Evolutionary conservation across 2,888 invertebrate genomes (phyloP), one percentile per base, ranked within the genome.

Genomic region (Caenorhabditis uteleia): DNA sequence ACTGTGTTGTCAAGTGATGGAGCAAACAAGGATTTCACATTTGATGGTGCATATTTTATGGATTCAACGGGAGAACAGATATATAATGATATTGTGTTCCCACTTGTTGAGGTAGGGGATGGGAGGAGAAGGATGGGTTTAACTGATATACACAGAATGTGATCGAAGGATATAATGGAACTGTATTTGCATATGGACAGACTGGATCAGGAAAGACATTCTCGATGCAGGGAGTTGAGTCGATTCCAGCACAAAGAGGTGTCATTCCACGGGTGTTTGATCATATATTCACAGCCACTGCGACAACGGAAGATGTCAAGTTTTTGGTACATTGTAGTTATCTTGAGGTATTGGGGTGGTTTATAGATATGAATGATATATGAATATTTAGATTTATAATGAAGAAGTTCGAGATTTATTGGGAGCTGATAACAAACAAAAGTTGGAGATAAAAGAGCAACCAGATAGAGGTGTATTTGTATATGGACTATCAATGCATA

Each of bases 101-200:
- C 91, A 1, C 84, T 92, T 29, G 89, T 91, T 33, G 91, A 92
- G 87, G 90, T 90, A 83, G 4, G 3, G 12, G 23, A 34, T 26
- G 38, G 12, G 23, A 21, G 21, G 20, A 33, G 18, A 29, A 48
- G n/a, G n/a, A 48, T 6, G n/a, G n/a, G n/a, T n/a, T n/a, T n/a
- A n/a, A n/a, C n/a, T n/a, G 4, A 23, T 48, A 29, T 20, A 23
- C 18, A 6, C 84, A 90, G 88, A 91, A 91, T 61, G 91, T 92
- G 1, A 87, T 92, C 53, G 92, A 93, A 82, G 93, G 93, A 1
- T 93, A 93, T 86, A 93, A 93, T 86, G 91, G 91, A 18, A 93
- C 93, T 0, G 91, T 93, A 49, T 93, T 93, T 84, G 93, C 93
- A 0, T 93, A 93, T 83, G 93, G 93, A 0, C 93, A 93, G 85